phyloP scores from a whole-genome alignment of 2,888 invertebrate species.

The Pristionchus mayeri region DNA sequence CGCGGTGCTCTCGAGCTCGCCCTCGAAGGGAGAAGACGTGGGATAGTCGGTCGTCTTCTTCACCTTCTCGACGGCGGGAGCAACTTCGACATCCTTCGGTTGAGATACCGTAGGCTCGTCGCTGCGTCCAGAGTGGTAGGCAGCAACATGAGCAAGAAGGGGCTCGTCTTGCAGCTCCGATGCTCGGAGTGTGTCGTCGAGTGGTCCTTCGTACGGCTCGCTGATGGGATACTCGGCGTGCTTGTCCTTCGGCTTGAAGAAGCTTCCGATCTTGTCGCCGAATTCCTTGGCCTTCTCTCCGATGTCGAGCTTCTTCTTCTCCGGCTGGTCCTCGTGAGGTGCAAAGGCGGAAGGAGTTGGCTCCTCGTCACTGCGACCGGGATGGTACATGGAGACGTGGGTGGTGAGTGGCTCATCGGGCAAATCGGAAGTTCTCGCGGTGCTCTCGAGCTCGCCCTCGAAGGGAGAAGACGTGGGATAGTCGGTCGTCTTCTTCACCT shows the following conservation, averaged over 20 bases:
- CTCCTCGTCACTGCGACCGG: neutral
- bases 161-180: slow-evolving; percentile 11
- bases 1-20: neutral
- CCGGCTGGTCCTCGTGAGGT: neutral
- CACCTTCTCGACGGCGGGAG: neutral
- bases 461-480: neutral
- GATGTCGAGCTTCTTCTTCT: slow-evolving; percentile 20
- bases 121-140: neutral
- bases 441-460: neutral
- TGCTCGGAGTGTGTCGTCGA: neutral
- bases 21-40: neutral
- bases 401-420: neutral
- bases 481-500: neutral
- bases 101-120: neutral
- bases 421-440: neutral
- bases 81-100: neutral
- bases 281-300: neutral
- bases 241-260: slow-evolving; percentile 18
- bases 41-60: neutral
- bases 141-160: neutral
- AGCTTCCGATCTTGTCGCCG: slow-evolving; percentile 29
- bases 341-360: neutral
- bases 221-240: slow-evolving; percentile 15
- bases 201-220: slow-evolving; percentile 9
- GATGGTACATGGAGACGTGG: neutral